Evolutionary conservation across 2,888 invertebrate genomes (phyloP).

Genomic region (Agonopterix arenella): DNA sequence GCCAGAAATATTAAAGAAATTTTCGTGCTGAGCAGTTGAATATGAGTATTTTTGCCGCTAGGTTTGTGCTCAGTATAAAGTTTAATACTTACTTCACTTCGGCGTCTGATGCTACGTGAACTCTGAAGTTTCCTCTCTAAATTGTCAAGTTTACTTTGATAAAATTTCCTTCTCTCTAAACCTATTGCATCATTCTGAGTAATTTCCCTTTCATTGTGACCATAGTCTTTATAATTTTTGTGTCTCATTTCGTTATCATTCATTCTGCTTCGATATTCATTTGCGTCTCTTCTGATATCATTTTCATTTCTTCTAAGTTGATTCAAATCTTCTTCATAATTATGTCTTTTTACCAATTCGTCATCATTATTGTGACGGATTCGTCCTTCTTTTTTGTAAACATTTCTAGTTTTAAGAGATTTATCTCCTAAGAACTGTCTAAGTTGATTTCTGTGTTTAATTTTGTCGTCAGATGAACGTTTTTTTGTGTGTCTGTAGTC

Average conservation of each 20-base stretch:
- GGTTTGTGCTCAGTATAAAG: too few species aligned
- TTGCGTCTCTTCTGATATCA: background rate
- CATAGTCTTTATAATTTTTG: constrained; percentile 10
- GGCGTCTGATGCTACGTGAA: constrained; percentile 18
- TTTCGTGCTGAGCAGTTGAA: too few species aligned
- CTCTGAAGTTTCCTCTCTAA: constrained; percentile 34
- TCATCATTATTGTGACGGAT: too few species aligned
- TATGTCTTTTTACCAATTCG: too few species aligned
- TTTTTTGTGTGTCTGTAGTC: background rate
- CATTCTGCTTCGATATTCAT: background rate
- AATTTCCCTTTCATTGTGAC: background rate
- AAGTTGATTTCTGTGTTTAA: background rate
- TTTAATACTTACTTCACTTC: constrained; percentile 16
- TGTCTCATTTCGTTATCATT: background rate
- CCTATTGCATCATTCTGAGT: constrained; percentile 25
- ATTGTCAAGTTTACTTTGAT: constrained; percentile 47
- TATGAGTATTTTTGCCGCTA: too few species aligned
- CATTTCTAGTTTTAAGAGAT: too few species aligned
- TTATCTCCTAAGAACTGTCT: too few species aligned
- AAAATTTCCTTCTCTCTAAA: constrained; percentile 42
- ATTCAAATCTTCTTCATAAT: background rate
- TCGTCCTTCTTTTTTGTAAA: background rate
- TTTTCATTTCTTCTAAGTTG: background rate
- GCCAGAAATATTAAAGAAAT: too few species aligned
- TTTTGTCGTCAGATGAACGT: background rate